Evolutionary conservation across 2,797 vertebrate genomes (phyloP).

Genomic region (Pangasius larnaudii): DNA sequence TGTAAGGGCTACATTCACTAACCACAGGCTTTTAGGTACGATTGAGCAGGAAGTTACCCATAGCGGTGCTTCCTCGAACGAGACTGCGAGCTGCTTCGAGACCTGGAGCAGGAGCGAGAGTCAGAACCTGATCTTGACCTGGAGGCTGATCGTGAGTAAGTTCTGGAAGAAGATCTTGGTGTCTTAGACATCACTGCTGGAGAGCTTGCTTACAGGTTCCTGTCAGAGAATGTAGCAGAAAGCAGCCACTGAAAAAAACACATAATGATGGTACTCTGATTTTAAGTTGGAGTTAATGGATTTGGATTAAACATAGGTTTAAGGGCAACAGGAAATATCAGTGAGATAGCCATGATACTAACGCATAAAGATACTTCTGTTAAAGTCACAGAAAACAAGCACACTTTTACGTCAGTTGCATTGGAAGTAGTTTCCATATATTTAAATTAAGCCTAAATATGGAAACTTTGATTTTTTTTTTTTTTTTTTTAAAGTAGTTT

Average conservation of each 20-base stretch:
- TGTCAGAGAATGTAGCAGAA: constrained; percentile 41
- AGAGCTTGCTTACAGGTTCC: constrained; percentile 50
- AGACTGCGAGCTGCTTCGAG: constrained; percentile 84
- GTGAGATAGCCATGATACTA: not conserved
- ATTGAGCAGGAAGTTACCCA: constrained; percentile 74
- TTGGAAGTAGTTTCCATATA: not conserved
- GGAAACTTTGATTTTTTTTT: not conserved
- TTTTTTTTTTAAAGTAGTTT: too few species aligned
- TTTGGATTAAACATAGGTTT: not conserved
- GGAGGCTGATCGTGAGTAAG: constrained; percentile 87
- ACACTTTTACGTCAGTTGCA: not conserved
- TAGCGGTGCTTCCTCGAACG: constrained; percentile 90
- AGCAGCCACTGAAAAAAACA: not conserved
- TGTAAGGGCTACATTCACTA: not conserved
- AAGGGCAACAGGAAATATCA: not conserved
- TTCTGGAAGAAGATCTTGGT: constrained; percentile 89
- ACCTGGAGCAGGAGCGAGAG: constrained; percentile 86
- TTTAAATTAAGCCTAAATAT: not conserved
- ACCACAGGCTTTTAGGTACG: constrained; percentile 1
- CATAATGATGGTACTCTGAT: not conserved
- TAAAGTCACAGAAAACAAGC: not conserved
- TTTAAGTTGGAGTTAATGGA: not conserved
- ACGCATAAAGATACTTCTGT: not conserved
- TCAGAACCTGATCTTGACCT: constrained; percentile 85
- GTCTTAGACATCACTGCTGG: constrained; percentile 90